Conservation (phyloP, 2,888 invertebrate genomes). For the Tribolium freemani region DNA sequence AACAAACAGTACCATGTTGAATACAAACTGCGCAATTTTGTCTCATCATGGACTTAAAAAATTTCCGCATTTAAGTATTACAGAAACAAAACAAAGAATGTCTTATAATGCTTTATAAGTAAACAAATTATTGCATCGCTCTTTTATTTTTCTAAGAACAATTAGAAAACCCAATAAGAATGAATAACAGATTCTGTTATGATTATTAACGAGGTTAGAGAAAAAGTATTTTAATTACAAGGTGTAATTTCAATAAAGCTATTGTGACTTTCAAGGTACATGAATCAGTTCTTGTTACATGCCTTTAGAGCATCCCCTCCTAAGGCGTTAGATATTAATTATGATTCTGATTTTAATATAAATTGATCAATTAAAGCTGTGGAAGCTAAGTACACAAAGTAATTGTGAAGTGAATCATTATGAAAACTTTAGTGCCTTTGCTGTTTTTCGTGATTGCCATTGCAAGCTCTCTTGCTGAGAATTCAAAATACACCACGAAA, state of each 20-base stretch:
- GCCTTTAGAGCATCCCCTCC: slow-evolving; percentile 24
- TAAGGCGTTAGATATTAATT: slow-evolving; percentile 6
- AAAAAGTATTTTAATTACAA: slow-evolving; percentile 3
- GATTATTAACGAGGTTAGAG: neutral
- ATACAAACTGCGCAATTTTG: neutral
- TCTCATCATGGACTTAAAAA: neutral
- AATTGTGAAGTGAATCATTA: slow-evolving; percentile 11
- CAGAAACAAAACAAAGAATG: neutral
- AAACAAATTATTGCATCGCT: neutral
- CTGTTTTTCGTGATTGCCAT: neutral
- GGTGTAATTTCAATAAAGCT: slow-evolving; percentile 15
- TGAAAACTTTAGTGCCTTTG: slow-evolving; percentile 14
- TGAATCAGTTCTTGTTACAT: slow-evolving; percentile 27
- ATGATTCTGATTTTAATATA: slow-evolving; percentile 20
- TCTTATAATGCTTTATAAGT: neutral
- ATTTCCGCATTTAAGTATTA: neutral
- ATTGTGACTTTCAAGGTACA: slow-evolving; percentile 26
- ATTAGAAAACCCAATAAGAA: neutral
- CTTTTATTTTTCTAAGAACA: neutral
- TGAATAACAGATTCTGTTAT: neutral
- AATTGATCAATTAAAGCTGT: slow-evolving; percentile 10
- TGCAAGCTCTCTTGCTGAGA: slow-evolving; percentile 14
- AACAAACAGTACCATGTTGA: neutral
- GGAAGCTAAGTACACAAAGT: slow-evolving; percentile 2
- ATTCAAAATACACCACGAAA: slow-evolving; percentile 65